Evolutionary conservation across 2,797 vertebrate genomes (phyloP), one percentile per base, ranked within the genome.

Genomic region (Emydoidea blandingii): DNA sequence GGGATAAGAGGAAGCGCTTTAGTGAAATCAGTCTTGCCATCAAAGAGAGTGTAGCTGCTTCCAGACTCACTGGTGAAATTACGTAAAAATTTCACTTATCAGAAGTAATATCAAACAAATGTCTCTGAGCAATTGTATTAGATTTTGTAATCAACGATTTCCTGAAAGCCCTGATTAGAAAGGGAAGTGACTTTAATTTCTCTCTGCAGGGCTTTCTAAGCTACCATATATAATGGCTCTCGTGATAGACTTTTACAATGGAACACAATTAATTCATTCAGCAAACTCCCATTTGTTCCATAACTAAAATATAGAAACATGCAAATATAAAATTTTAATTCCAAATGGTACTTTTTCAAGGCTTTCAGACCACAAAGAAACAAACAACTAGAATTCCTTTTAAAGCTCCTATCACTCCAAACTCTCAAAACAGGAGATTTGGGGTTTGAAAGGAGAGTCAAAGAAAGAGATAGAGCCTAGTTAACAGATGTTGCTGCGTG

Each of bases 401-500:
- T 34, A 14, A 41, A 53, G 27, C 79, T 90, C 85, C 90, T 92
- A 90, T 94, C 87, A 89, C 85, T 96, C 81, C 0, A 3, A 94
- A 85, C 88, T 89, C 96, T 91, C 96, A 95, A 95, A 97, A 92
- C 76, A 87, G 95, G 92, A 95, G 95, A 92, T 91, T 90, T 90
- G 92, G 49, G 87, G 78, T 88, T 93, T 88, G 41, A 81, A 93
- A 95, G 91, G 91, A 95, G 87, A 92, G 85, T 96, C 91, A 81
- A 34, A 89, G 83, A 97, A 89, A 88, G 82, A 92, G 95, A 96
- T 88, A 92, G 83, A 95, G 95, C 94, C 97, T 96, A 96, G 85
- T 94, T 95, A 97, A 96, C 96, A 97, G 96, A 97, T 96, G 95
- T 91, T 97, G 95, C 94, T 96, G 96, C 90, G 3, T 95, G 97